These are phyloP conservation scores for Sebastiscus albofasciatus DNA, from an alignment of 2,797 vertebrate species.

Conservation along the genomic window DNA sequence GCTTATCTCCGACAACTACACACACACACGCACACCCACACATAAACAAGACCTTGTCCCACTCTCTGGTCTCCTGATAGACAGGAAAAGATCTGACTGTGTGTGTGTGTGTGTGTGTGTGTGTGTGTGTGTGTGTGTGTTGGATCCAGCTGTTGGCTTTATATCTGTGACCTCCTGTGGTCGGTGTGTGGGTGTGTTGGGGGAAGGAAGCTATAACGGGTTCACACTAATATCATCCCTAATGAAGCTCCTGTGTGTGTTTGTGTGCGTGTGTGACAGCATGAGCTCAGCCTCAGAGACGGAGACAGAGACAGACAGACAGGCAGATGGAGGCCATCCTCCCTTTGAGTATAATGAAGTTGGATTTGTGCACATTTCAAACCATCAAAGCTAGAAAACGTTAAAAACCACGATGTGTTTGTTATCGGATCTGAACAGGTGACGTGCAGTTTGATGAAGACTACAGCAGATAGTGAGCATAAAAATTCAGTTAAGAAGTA, in stretches of 20 bases:
- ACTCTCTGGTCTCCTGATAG: constrained; percentile 26
- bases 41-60: constrained; percentile 13
- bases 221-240: constrained; percentile 44
- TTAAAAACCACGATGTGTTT: neutral
- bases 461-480: neutral
- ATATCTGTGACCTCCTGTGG: constrained; percentile 62
- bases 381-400: neutral
- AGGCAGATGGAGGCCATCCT: constrained; percentile 4
- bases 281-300: neutral
- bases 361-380: constrained; percentile 3
- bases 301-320: neutral
- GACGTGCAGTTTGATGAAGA: neutral
- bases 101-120: constrained; percentile 4
- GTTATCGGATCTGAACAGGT: neutral
- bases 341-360: neutral
- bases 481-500: neutral
- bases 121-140: constrained; percentile 7
- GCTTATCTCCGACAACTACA: constrained; percentile 57
- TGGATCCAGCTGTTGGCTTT: constrained; percentile 54
- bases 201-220: constrained; percentile 34
- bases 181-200: constrained; percentile 25
- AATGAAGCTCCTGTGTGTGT: constrained; percentile 36
- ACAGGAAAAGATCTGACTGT: constrained; percentile 14
- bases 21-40: constrained; percentile 27
- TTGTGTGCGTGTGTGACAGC: neutral